Evolutionary conservation across 2,888 invertebrate species (phyloP).

Genomic region (Spialia ferax): DNA sequence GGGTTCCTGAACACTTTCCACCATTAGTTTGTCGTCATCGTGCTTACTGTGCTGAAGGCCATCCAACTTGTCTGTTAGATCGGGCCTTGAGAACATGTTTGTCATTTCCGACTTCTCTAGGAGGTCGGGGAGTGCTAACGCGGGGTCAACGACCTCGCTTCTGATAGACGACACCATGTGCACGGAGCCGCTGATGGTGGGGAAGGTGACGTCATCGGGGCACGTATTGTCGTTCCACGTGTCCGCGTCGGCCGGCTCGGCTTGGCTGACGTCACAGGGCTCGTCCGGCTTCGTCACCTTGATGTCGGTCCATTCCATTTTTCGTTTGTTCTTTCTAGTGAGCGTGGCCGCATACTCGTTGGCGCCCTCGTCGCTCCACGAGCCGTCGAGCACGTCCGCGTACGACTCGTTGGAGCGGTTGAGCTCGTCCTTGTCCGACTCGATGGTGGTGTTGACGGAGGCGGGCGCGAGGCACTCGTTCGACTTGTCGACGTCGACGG

Average conservation of each 20-base stretch:
- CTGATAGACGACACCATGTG: constrained; percentile 90
- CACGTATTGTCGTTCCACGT: constrained; percentile 94
- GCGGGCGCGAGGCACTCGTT: constrained; percentile 79
- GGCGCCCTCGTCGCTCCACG: constrained; percentile 64
- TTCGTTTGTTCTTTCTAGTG: constrained; percentile 55
- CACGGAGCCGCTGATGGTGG: constrained; percentile 92
- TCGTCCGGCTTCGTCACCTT: constrained; percentile 45
- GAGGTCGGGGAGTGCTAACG: constrained; percentile 70
- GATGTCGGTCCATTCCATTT: constrained; percentile 70
- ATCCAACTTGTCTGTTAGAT: constrained; percentile 71
- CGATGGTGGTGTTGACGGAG: constrained; percentile 68
- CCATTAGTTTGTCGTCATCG: constrained; percentile 52
- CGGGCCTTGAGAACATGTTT: constrained; percentile 64
- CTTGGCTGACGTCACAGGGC: not conserved
- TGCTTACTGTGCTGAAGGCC: constrained; percentile 25
- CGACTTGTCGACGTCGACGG: constrained; percentile 62
- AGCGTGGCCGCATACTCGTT: constrained; percentile 49
- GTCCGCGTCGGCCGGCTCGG: constrained; percentile 73
- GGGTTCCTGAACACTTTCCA: constrained; percentile 60
- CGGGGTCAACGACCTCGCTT: constrained; percentile 83
- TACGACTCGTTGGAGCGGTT: constrained; percentile 82
- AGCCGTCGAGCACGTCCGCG: constrained; percentile 74
- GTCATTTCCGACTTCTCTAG: constrained; percentile 71
- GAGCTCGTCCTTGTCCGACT: constrained; percentile 71
- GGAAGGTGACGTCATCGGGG: constrained; percentile 93